Evolutionary conservation across 1,140 invertebrate genomes (phyloP).

Genomic region (Gyrodactylus salaris): DNA sequence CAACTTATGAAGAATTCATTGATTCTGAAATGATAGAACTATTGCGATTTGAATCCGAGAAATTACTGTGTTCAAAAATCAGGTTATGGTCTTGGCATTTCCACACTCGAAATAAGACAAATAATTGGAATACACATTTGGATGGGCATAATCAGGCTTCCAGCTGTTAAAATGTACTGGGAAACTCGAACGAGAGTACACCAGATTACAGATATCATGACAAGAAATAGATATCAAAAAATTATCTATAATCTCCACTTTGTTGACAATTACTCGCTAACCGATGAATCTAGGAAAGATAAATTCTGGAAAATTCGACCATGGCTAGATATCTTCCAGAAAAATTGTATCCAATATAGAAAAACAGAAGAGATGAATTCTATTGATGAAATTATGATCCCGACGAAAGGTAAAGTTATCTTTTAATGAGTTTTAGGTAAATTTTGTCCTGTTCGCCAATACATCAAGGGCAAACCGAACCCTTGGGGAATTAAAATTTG

Average conservation of each 20-base stretch:
- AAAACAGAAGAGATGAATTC: slow-evolving; percentile 10
- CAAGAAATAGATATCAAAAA: neutral
- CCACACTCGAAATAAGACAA: slow-evolving; percentile 2
- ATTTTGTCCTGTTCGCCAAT: slow-evolving; percentile 11
- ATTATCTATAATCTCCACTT: slow-evolving; percentile 7
- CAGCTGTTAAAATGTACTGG: neutral
- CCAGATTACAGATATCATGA: slow-evolving; percentile 3
- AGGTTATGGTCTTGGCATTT: neutral
- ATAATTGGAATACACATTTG: slow-evolving; percentile 3
- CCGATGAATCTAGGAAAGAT: slow-evolving; percentile 8
- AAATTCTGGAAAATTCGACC: slow-evolving; percentile 10
- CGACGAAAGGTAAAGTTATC: slow-evolving; percentile 12
- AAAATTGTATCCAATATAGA: slow-evolving; percentile 7
- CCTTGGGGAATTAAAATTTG: slow-evolving; percentile 12
- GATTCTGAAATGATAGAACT: neutral
- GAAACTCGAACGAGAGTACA: neutral
- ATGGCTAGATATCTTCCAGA: slow-evolving; percentile 8
- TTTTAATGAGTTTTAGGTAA: neutral
- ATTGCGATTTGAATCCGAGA: neutral
- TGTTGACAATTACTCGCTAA: slow-evolving; percentile 5
- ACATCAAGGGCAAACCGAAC: slow-evolving; percentile 11
- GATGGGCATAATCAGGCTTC: slow-evolving; percentile 2
- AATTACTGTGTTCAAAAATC: neutral
- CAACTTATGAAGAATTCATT: neutral
- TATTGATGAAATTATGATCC: slow-evolving; percentile 14